Conservation (phyloP, 2,113 vertebrate species). For the Pseudorectes ferrugineus region DNA sequence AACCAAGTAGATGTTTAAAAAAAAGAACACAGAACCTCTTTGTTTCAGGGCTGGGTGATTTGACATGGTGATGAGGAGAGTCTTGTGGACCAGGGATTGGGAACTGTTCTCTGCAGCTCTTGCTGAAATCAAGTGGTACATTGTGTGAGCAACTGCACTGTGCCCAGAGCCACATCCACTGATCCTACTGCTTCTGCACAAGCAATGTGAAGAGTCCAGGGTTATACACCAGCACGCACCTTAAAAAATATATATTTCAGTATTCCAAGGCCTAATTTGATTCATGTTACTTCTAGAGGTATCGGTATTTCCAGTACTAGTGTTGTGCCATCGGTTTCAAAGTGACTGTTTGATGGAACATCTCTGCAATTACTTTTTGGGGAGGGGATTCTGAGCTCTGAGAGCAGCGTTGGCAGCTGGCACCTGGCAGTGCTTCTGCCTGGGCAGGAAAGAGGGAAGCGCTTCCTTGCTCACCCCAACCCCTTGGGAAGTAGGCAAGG, state of each 20-base stretch:
- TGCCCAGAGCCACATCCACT: neutral
- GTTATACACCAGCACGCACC: neutral
- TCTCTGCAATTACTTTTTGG: neutral
- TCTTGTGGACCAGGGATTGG: neutral
- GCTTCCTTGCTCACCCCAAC: accelerated
- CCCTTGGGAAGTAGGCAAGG: neutral
- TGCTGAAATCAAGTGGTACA: neutral
- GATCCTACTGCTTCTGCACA: neutral
- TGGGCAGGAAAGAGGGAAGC: neutral
- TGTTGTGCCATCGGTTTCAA: neutral
- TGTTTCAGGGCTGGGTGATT: neutral
- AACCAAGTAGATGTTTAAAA: neutral
- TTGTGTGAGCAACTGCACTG: neutral
- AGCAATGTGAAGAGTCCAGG: neutral
- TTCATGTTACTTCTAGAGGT: neutral
- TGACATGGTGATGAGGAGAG: neutral
- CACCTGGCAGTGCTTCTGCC: neutral
- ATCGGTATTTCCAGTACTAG: neutral
- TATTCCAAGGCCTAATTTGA: neutral
- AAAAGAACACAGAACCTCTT: neutral
- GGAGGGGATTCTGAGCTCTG: neutral
- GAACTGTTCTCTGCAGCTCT: neutral
- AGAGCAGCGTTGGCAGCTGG: neutral
- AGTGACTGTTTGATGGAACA: neutral
- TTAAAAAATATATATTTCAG: neutral